Evolutionary conservation across 64 coral and sea anemone genomes (phyloP), one percentile per base, ranked within the genome.

Genomic region (Stylophora pistillata): DNA sequence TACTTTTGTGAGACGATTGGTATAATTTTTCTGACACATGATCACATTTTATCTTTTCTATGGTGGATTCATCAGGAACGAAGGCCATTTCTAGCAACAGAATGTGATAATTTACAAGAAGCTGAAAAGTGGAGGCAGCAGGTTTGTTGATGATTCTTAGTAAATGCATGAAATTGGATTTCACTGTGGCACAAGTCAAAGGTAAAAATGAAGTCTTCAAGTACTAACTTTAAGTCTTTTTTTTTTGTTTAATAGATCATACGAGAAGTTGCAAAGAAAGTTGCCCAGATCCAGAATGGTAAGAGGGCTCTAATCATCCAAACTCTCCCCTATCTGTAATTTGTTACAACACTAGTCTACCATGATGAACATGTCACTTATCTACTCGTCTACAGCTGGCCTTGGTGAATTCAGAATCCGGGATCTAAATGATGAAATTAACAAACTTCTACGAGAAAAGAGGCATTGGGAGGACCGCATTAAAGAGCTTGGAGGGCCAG

Each of bases 221-320:
- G 30, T 80, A 11, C 29, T 23, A 70, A 34, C 12, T 77, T 30
- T n/a, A 52, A 30, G 29, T 85, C 23, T 9, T 73, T 72, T 47
- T 74, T 64, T 74, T 17, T 82, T 27, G 29, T 11, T 71, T 72
- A 72, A 18, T 47, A 99, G 97, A 93, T 99, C 37, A 93, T 99
- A 32, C 76, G 97, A 88, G 97, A 99, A 71, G 93, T 99, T 18
- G 94, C 97, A 28, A 99, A 99, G 76, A 99, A 99, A 79, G 97
- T 99, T 77, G 97, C 97, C 10, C 97, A 99, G 74, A 99, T 99
- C 90, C 97, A 99, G 78, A 99, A 99, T 99, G 97, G 97, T 99
- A 76, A 74, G 89, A 65, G 78, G 71, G 30, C 23, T 53, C 72
- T 11, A 68, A 12, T 60, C 17, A 60, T n/a, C n/a, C n/a, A n/a